Evolutionary conservation across 2,888 invertebrate genomes (phyloP).

Genomic region (Eulithis prunata): DNA sequence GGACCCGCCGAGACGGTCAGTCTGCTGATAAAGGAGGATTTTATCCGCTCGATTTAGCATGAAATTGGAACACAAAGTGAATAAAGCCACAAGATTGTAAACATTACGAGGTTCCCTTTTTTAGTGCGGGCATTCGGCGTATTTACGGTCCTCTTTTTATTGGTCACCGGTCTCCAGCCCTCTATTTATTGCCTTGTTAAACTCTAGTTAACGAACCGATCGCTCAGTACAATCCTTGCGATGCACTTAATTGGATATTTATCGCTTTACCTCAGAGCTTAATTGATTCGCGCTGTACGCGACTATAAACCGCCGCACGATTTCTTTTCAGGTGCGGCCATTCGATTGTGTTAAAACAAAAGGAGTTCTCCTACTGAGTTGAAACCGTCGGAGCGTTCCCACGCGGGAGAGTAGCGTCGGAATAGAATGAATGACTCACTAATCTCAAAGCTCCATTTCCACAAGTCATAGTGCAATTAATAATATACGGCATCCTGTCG

Average conservation of each 20-base stretch:
- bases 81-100: conserved; percentile 84
- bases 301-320: conserved; percentile 56
- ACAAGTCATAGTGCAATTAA: conserved; percentile 85
- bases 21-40: conserved; percentile 82
- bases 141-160: conserved; percentile 82
- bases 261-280: conserved; percentile 68
- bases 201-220: conserved; percentile 80
- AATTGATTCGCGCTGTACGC: conserved; percentile 72
- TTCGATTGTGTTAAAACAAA: conserved; percentile 56
- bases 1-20: conserved; percentile 70
- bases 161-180: conserved; percentile 69
- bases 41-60: conserved; percentile 84
- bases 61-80: conserved; percentile 85
- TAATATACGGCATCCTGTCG: conserved; percentile 85
- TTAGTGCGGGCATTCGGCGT: conserved; percentile 77
- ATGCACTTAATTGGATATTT: conserved; percentile 76
- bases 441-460: conserved; percentile 81
- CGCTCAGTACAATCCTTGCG: conserved; percentile 65
- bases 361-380: conserved; percentile 50
- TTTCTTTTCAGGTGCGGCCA: conserved; percentile 48
- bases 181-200: conserved; percentile 83
- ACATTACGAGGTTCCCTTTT: conserved; percentile 83
- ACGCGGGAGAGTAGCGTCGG: conserved; percentile 68
- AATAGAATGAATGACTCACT: conserved; percentile 82
- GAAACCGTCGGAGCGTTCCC: conserved; percentile 68